Conservation (phyloP, 1,140 invertebrate species). For the Pseudomyrmex dendroicus region DNA sequence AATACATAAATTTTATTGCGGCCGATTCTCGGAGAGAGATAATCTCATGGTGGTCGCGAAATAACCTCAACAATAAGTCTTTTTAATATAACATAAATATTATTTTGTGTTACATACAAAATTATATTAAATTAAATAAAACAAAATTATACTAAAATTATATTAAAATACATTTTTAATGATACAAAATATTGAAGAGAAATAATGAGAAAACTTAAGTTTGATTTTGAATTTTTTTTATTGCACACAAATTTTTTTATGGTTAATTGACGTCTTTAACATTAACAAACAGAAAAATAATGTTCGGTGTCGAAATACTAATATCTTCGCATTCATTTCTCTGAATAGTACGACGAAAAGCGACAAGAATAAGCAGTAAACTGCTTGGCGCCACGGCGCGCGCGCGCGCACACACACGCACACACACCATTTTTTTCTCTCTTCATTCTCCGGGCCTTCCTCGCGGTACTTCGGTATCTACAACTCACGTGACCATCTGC, state of each 20-base stretch:
- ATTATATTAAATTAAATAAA: no score
- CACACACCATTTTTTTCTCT: not conserved
- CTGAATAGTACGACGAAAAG: conserved; percentile 20
- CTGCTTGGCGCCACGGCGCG: conserved; percentile 69
- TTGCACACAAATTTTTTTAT: not conserved
- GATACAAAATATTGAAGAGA: not conserved
- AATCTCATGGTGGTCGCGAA: not conserved
- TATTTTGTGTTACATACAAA: not conserved
- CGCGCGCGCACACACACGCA: conserved; percentile 52
- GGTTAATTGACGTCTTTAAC: no score
- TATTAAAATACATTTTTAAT: not conserved
- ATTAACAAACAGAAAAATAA: not conserved
- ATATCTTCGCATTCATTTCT: conserved; percentile 47
- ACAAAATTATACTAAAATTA: no score
- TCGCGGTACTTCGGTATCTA: conserved; percentile 55
- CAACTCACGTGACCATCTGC: conserved; percentile 72
- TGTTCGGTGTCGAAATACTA: conserved; percentile 18
- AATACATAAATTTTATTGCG: conserved; percentile 22
- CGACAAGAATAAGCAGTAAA: conserved; percentile 55
- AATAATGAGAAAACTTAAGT: not conserved
- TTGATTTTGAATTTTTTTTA: not conserved
- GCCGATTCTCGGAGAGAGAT: not conserved
- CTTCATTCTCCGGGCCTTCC: conserved; percentile 13
- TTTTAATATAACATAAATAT: not conserved
- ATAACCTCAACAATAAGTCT: not conserved